These are phyloP conservation scores for Tethea ocularis DNA, from an alignment of 2,888 invertebrate species.

Conservation along the genomic window DNA sequence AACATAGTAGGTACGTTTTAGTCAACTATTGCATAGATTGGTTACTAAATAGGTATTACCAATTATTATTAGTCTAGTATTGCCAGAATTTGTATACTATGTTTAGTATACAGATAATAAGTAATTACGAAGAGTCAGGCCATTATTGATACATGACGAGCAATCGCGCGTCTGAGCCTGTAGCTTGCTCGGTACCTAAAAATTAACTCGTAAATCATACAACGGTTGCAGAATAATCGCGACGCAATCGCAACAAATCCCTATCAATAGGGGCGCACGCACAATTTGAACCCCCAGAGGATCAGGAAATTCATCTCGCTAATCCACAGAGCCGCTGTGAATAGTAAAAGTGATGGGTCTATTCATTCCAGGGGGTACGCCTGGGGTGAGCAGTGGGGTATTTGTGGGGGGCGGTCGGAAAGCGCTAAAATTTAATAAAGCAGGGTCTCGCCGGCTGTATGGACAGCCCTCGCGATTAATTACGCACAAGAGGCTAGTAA, in stretches of 20 bases:
- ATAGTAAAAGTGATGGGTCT: constrained; percentile 83
- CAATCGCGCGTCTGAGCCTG: not conserved
- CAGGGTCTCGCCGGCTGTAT: constrained; percentile 53
- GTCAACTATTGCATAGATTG: not conserved
- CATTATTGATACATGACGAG: not conserved
- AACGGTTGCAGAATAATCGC: constrained; percentile 47
- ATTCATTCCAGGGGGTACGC: constrained; percentile 61
- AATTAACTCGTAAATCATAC: constrained; percentile 15
- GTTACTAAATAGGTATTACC: not conserved
- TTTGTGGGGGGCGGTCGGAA: constrained; percentile 45
- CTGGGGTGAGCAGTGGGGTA: constrained; percentile 25
- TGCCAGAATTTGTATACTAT: not conserved
- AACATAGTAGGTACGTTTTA: not conserved
- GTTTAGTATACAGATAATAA: too few species aligned
- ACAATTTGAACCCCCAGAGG: constrained; percentile 67
- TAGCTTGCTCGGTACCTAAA: not conserved
- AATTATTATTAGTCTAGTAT: too few species aligned
- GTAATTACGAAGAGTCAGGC: too few species aligned
- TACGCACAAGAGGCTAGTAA: constrained; percentile 76
- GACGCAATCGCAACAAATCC: constrained; percentile 60
- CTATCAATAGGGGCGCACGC: constrained; percentile 60
- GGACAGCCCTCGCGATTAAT: constrained; percentile 78
- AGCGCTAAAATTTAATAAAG: constrained; percentile 84
- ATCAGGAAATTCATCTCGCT: constrained; percentile 79
- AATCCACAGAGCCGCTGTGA: constrained; percentile 74